These are phyloP conservation scores for Chromobotia macracanthus DNA, from an alignment of 2,797 vertebrate genomes.

Conservation along the genomic window DNA sequence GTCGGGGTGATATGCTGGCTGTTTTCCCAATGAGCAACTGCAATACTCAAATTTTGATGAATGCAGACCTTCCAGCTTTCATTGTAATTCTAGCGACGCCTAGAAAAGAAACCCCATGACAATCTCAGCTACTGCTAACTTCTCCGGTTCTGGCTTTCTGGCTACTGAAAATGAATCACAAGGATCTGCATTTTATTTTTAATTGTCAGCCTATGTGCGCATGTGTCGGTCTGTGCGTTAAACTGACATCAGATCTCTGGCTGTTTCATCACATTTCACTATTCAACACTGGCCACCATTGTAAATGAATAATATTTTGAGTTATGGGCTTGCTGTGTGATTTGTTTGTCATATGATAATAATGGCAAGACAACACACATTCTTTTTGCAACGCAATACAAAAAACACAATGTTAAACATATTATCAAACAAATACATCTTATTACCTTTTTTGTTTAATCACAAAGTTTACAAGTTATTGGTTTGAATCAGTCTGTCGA, in stretches of 20 bases:
- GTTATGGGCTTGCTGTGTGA: not conserved
- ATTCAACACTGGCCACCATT: too few species aligned
- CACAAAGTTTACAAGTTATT: too few species aligned
- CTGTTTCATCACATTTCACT: too few species aligned
- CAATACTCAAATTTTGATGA: slow-evolving; percentile 30
- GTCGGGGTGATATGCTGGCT: slow-evolving; percentile 32
- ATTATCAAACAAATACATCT: too few species aligned
- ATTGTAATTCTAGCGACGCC: slow-evolving; percentile 14
- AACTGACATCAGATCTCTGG: not conserved
- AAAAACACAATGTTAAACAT: too few species aligned
- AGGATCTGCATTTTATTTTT: not conserved
- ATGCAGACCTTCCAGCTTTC: slow-evolving; percentile 28
- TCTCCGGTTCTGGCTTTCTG: not conserved
- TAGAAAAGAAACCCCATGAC: not conserved
- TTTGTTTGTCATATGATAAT: not conserved
- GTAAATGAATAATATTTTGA: too few species aligned
- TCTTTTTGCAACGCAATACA: too few species aligned
- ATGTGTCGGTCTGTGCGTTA: too few species aligned
- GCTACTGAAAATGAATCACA: not conserved
- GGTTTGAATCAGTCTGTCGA: too few species aligned
- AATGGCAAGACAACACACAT: not conserved
- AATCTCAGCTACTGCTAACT: not conserved
- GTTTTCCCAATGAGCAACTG: slow-evolving; percentile 21
- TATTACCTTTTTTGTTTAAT: too few species aligned
- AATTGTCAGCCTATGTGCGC: not conserved